phyloP scores from a whole-genome alignment of 2,113 vertebrate genomes.

The Trichomycterus rosablanca region DNA sequence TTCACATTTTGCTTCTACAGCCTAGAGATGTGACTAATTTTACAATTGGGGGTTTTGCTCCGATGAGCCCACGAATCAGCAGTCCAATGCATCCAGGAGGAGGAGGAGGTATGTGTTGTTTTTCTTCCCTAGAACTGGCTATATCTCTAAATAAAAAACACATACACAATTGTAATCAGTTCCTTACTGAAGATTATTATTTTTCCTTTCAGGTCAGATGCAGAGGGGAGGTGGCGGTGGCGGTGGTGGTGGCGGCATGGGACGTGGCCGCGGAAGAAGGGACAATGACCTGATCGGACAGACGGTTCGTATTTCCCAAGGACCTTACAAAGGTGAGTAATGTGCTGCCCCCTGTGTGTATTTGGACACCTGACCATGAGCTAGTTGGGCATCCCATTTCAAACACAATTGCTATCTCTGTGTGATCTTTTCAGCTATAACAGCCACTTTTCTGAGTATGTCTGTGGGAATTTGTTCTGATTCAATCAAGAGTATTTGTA shows the following conservation, averaged over 20 bases:
- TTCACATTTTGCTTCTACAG: no score
- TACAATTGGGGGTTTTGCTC: constrained; percentile 81
- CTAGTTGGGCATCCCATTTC: no score
- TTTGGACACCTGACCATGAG: no score
- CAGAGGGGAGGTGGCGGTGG: constrained; percentile 71
- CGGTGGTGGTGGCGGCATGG: constrained; percentile 71
- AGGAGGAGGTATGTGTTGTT: constrained; percentile 68
- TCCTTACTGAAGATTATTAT: no score
- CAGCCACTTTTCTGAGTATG: no score
- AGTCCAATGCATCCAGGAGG: constrained; percentile 85
- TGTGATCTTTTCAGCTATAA: no score
- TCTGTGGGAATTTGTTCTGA: no score
- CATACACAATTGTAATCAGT: no score
- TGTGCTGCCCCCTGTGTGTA: background rate
- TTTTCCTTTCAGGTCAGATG: constrained; percentile 55
- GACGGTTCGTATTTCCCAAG: constrained; percentile 90
- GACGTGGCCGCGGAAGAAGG: constrained; percentile 81
- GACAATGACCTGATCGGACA: constrained; percentile 94
- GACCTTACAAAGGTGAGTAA: constrained; percentile 86
- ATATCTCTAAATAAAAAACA: background rate
- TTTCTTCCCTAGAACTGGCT: background rate
- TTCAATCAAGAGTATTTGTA: no score
- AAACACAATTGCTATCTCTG: no score
- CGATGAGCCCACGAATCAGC: constrained; percentile 94
- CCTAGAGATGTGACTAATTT: constrained; percentile 91